Conservation (phyloP, 2,888 invertebrate species). For the Nephrotoma guestfalica region DNA sequence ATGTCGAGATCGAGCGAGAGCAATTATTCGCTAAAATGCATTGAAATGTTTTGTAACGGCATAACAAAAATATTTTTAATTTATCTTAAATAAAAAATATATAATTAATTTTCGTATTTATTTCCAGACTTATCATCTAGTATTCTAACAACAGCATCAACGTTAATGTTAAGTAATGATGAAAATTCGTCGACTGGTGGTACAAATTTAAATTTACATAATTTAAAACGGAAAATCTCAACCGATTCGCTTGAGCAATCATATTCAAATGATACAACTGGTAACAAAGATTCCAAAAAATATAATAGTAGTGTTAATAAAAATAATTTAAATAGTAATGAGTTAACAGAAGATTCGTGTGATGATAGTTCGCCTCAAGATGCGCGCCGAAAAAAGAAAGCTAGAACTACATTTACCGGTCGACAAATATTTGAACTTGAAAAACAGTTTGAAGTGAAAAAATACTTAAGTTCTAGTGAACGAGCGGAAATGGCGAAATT, state of each 20-base stretch:
- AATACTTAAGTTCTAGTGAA: conserved; percentile 89
- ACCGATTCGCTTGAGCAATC: conserved; percentile 3
- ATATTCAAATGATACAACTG: not conserved
- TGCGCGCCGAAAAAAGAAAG: conserved; percentile 62
- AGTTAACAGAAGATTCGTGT: conserved; percentile 36
- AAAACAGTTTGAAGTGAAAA: conserved; percentile 90
- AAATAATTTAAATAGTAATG: conserved; percentile 10
- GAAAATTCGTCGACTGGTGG: not conserved
- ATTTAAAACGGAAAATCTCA: conserved; percentile 11
- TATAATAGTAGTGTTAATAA: conserved; percentile 4
- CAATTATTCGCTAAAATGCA: conserved; percentile 7
- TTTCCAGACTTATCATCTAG: not conserved
- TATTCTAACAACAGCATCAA: not conserved
- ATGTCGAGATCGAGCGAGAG: not conserved
- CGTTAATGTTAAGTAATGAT: not conserved
- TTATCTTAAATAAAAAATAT: not conserved
- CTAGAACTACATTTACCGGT: conserved; percentile 89
- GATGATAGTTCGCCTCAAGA: conserved; percentile 38
- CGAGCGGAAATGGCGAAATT: conserved; percentile 88
- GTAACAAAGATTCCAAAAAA: conserved; percentile 7
- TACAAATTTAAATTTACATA: conserved; percentile 6
- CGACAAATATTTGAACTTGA: conserved; percentile 93
- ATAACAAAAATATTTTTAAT: not conserved
- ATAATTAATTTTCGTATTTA: not conserved
- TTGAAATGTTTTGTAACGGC: not conserved